Base-by-base conservation (phyloP, 2,113 vertebrate species). In the Okapia johnstoni region DNA sequence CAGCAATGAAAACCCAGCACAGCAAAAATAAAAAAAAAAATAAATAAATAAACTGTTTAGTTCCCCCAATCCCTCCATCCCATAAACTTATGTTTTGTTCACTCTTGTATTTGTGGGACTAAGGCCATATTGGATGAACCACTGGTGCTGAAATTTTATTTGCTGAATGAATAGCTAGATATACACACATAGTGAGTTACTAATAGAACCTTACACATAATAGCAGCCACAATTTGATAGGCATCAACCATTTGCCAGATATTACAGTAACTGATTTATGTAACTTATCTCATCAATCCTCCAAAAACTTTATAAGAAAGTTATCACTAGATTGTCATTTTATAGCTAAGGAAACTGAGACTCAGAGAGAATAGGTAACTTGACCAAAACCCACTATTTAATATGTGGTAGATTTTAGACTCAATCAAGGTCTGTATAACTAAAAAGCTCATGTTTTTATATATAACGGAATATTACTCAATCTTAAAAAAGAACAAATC, bases 131-230 rank as follows among this genome's bases (percentile, higher is more conserved):
- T 21, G 84, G 33, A 87, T 14, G 33, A 63, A 84, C 90, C 54
- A 97, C 3, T 96, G 23, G 57, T 85, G 81, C 21, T 85, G 26
- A 96, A 83, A 96, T 83, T 87, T 83, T 57, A 93, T 79, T 50
- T 97, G 36, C 66, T 66, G 55, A 95, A 88, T 52, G 25, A 96
- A 93, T n/a, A 83, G 79, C 57, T 90, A 95, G 25, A 96, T 66
- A 93, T 17, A 54, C 1, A 81, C 0, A 40, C 36, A 90, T 16
- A 14, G 80, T 87, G 33, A 48, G 30, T 76, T 77, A 85, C n/a
- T 81, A 87, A 79, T 1, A 70, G 40, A 94, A 95, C 33, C n/a
- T 85, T 87, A 95, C 5, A 91, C 36, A 52, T 19, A 93, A 33
- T n/a, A 76, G 23, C 15, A 85, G 26, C 28, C 19, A 92, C 21